phyloP scores from a whole-genome alignment of 2,888 invertebrate genomes.

The Chymomyza caudatula region DNA sequence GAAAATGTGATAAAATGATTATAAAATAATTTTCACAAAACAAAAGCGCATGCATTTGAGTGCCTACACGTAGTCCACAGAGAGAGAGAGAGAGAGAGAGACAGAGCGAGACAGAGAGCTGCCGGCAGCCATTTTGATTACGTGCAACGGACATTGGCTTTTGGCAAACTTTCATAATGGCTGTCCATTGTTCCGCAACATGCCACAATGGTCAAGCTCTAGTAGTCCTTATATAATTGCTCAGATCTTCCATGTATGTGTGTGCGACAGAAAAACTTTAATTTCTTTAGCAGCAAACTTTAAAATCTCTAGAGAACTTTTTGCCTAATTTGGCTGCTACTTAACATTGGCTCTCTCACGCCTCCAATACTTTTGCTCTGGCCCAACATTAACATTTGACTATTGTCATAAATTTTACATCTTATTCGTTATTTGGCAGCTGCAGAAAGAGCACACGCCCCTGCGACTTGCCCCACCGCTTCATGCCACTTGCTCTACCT shows the following conservation, averaged over 20 bases:
- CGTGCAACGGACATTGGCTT: conserved; percentile 43
- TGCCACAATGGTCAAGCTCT: neutral
- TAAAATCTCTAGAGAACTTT: neutral
- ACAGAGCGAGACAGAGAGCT: neutral
- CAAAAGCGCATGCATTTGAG: conserved; percentile 50
- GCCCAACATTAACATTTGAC: conserved; percentile 33
- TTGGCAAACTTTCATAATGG: conserved; percentile 29
- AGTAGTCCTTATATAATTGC: neutral
- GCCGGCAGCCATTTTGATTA: conserved; percentile 18
- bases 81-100: neutral
- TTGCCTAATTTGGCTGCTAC: too few relatives aligned
- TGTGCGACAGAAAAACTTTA: neutral
- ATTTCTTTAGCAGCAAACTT: neutral
- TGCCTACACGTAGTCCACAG: conserved; percentile 37
- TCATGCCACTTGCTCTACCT: neutral
- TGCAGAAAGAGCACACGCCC: neutral
- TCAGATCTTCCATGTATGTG: neutral
- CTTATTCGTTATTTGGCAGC: conserved; percentile 7
- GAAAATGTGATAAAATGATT: conserved; percentile 72
- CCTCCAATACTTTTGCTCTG: too few relatives aligned
- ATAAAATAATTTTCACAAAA: conserved; percentile 68
- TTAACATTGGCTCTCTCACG: too few relatives aligned
- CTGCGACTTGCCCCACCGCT: neutral
- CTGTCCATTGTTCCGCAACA: neutral
- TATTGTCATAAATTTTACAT: conserved; percentile 37